Evolutionary conservation across 2,113 vertebrate species (phyloP), one percentile per base, ranked within the genome.

Genomic region (Nyctibius bracteatus): DNA sequence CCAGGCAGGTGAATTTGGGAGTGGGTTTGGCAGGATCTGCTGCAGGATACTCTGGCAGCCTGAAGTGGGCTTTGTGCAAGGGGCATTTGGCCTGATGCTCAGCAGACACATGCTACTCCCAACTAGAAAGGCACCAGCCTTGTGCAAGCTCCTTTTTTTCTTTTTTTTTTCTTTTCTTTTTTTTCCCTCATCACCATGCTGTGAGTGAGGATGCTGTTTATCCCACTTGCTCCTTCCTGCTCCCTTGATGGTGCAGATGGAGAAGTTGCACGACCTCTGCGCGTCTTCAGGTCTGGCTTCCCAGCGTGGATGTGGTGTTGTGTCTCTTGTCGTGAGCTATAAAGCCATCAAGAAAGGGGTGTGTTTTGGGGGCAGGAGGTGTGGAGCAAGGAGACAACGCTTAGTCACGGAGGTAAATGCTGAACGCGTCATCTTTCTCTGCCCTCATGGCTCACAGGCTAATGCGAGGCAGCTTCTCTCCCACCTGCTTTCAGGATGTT

Each of bases 101-200:
- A 46, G 44, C n/a, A 82, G 41, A 46, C 21, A 16, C 0, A 0
- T 66, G n/a, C 41, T 67, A 8, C 31, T 74, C 55, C 12, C 10
- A 37, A 9, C 9, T 46, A 75, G 51, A 66, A 81, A 93, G 15
- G 13, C 43, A 82, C 8, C 30, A 86, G 24, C 31, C 31, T 65
- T 67, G 52, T 84, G 41, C 47, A 75, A 68, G 57, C 33, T 79
- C 43, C 23, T 10, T 41, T 63, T 47, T 73, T 9, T 4, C 1
- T 55, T 46, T 7, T 27, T 21, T 19, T 6, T 22, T 9, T 9
- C 14, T 25, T 30, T 27, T 17, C 12, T 21, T 44, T 16, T n/a
- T 39, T 35, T 0, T 12, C 5, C 3, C 25, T 41, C 2, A 2
- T 67, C 54, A 22, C 23, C 15, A 20, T 0, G 5, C 70, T 43